Evolutionary conservation across 2,797 vertebrate genomes (phyloP), one percentile per base, ranked within the genome.

Genomic region (Podarcis siculus): DNA sequence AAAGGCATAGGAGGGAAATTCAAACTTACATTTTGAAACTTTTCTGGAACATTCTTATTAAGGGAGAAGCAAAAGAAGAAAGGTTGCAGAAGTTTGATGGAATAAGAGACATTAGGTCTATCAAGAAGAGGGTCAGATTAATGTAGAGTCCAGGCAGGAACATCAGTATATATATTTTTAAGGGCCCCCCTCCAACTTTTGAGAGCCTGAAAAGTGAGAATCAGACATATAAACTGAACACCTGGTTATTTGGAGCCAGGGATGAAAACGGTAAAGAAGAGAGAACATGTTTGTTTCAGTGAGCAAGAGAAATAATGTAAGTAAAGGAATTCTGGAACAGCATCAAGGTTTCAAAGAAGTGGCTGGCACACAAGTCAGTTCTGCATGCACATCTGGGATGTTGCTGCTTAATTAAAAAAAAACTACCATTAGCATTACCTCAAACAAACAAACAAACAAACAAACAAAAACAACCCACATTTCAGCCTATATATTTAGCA

Each of bases 141-240:
- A 73, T 86, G 23, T 69, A 42, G 42, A 78, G 37, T 15, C 61
- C 7, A 67, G 35, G 21, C 1, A 42, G 55, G 72, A 64, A 66
- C 37, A 19, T 25, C 23, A 30, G 39, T 8, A 12, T 15, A 69
- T 49, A 82, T 32, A 71, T 49, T 7, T 5, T 64, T 25, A 1
- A 76, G 71, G 30, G 35, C 3, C 5, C 78, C 45, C 10, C 8
- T 49, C 45, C 12, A 4, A 58, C 13, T 17, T 25, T n/a, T 81
- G n/a, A 81, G 32, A 86, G 21, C 45, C 71, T 87, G 79, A 73
- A 87, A 81, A 81, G 37, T 61, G 30, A 73, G 35, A 81, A 73
- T 30, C 21, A n/a, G 80, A 83, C 49, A n/a, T 55, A 35, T 83
- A 73, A 80, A 81, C 25, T 73, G 37, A 81, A 87, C 80, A 75